phyloP scores from a whole-genome alignment of 2,113 vertebrate species.

The Paracanthobrama guichenoti region DNA sequence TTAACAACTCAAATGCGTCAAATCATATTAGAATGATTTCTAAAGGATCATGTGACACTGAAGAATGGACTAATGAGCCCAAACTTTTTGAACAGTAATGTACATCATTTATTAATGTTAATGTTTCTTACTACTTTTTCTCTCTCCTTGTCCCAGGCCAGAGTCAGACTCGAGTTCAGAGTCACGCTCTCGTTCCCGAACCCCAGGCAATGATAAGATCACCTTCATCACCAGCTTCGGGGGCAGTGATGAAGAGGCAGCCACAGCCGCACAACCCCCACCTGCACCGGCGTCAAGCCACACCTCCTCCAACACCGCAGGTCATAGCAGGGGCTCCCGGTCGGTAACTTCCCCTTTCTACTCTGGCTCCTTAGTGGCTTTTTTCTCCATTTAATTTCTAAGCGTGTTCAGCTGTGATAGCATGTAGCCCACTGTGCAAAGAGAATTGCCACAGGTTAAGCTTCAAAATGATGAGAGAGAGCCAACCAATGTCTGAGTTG shows the following conservation, averaged over 20 bases:
- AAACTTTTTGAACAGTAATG: not conserved
- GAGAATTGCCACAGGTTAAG: not conserved
- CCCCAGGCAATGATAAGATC: conserved; percentile 88
- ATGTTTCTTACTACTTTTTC: not conserved
- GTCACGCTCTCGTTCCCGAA: conserved; percentile 84
- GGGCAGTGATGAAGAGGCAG: conserved; percentile 89
- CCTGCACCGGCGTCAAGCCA: conserved; percentile 69
- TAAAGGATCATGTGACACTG: too few species aligned
- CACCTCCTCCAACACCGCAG: conserved; percentile 78
- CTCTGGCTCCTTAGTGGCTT: conserved; percentile 72
- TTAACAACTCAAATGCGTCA: not conserved
- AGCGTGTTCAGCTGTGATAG: conserved; percentile 14
- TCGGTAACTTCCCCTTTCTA: conserved; percentile 87
- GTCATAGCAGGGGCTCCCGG: conserved; percentile 94
- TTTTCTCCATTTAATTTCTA: conserved; percentile 61
- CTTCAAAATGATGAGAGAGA: conserved; percentile 7
- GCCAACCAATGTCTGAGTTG: not conserved
- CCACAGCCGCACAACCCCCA: conserved; percentile 62
- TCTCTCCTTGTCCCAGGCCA: conserved; percentile 64
- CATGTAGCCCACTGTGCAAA: not conserved
- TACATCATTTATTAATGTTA: not conserved
- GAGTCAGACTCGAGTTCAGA: conserved; percentile 86
- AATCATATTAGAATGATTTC: not conserved
- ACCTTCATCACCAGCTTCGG: conserved; percentile 96
- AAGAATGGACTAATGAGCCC: not conserved